Base-by-base conservation (phyloP, 2,888 invertebrate species). In the Macroteleia sp. region DNA sequence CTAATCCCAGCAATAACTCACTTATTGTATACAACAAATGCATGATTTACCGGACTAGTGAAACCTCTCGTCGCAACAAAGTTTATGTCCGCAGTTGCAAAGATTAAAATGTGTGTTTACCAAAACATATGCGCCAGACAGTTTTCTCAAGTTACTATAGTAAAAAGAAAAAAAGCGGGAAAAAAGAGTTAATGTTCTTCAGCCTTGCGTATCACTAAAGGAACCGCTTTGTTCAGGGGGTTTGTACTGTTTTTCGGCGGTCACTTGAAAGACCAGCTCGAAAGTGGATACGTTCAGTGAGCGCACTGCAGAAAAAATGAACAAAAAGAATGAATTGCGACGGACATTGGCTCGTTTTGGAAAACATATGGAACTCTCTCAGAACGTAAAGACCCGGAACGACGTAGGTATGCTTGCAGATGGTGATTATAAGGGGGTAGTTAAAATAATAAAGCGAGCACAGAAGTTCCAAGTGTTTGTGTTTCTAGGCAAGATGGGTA, bases 401-500 rank as follows among this genome's bases (percentile, higher is more conserved):
- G 71, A 56, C 54, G 48, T 64, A 83, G 85, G 86, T 79, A 85
- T 87, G 88, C 77, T 57, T 81, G 66, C 88, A 89, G 83, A 89
- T 88, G 88, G 85, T 76, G 79, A 82, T 79, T 80, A 79, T 85
- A 83, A 82, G n/a, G 83, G 84, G 85, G 77, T 84, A 77, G 83
- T 86, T 87, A 85, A 86, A 87, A 87, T 87, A 87, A 87, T 87
- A 88, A 89, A 88, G 86, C 85, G 76, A 57, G 80, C 81, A 84
- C 66, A 84, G 82, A 81, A 81, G 81, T 70, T 77, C 76, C 76
- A 80, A 80, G 79, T 89, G 86, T 88, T 87, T 89, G 86, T 88
- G 82, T 89, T 88, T 88, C 82, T 82, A 84, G 82, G 82, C 78
- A 75, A 79, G 85, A 84, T 80, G 82, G 82, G 81, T 56, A 52